These are phyloP conservation scores for Leucania comma DNA, from an alignment of 2,888 invertebrate genomes.

Conservation along the genomic window DNA sequence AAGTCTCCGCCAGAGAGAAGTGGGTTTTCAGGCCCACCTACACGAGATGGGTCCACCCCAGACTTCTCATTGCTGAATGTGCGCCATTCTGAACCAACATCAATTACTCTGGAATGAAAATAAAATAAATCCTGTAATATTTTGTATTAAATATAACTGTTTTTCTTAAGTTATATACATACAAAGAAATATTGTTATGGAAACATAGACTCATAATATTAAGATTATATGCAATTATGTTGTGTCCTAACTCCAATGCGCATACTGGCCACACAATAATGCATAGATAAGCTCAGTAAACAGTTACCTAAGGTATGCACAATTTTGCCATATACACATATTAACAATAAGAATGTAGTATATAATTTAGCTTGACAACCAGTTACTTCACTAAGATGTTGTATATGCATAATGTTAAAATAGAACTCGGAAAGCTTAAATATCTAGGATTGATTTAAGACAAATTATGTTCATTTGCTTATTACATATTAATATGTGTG, in stretches of 20 bases:
- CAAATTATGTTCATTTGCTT: conserved; percentile 7
- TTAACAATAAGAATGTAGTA: neutral
- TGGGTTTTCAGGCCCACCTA: conserved; percentile 99
- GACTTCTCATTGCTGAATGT: conserved; percentile 99
- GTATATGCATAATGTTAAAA: neutral
- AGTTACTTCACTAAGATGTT: neutral
- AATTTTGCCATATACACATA: neutral
- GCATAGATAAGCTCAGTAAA: conserved; percentile 42
- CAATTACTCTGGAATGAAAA: conserved; percentile 95
- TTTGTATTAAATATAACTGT: neutral
- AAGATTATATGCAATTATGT: conserved; percentile 3
- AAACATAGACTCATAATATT: neutral
- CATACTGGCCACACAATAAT: conserved; percentile 2
- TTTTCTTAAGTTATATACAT: neutral
- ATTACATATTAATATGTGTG: neutral
- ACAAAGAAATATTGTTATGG: neutral
- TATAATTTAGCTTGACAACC: neutral
- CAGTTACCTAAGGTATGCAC: neutral
- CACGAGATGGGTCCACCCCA: conserved; percentile 99
- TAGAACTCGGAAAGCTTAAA: neutral
- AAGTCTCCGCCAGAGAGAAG: conserved; percentile 98
- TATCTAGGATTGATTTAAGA: neutral
- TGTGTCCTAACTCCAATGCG: conserved; percentile 17
- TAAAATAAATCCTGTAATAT: neutral
- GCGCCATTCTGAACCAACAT: conserved; percentile 99